Evolutionary conservation across 1,140 invertebrate genomes (phyloP).

Genomic region (Sitodiplosis mosellana): DNA sequence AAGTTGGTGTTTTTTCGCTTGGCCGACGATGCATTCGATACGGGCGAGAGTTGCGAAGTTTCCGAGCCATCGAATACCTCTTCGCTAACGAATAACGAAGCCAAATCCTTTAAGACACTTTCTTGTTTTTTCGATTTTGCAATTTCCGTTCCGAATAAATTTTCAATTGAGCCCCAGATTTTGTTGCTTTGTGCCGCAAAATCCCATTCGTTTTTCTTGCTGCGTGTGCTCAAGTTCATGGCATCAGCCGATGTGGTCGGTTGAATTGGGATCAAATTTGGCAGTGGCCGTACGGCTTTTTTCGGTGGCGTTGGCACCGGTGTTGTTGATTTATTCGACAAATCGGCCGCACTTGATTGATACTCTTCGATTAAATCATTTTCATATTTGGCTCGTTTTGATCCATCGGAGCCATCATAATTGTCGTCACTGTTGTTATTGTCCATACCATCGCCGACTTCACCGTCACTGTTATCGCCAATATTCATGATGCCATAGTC

Average conservation of each 20-base stretch:
- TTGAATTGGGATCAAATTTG: conserved; percentile 48
- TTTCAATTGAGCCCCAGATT: background rate
- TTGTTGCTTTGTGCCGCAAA: background rate
- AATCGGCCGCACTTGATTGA: conserved; percentile 22
- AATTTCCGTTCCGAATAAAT: background rate
- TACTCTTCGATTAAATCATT: background rate
- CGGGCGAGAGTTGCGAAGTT: conserved; percentile 18
- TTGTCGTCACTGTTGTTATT: background rate
- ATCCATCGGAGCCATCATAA: background rate
- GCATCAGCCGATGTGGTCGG: conserved; percentile 9
- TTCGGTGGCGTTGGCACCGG: conserved; percentile 17
- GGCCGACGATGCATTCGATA: conserved; percentile 18
- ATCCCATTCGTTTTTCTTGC: background rate
- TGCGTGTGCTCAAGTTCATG: background rate
- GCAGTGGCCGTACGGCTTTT: conserved; percentile 39
- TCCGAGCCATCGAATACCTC: conserved; percentile 14
- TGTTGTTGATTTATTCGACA: conserved; percentile 24
- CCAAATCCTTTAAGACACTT: conserved; percentile 15
- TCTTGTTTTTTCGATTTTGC: background rate
- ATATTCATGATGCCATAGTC: background rate
- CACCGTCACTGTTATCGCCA: background rate
- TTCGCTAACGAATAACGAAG: conserved; percentile 19
- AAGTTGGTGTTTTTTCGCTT: conserved; percentile 55
- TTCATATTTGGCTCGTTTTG: background rate
- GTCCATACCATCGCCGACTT: background rate